phyloP scores from a whole-genome alignment of 2,113 vertebrate species.

The Neogobius melanostomus region DNA sequence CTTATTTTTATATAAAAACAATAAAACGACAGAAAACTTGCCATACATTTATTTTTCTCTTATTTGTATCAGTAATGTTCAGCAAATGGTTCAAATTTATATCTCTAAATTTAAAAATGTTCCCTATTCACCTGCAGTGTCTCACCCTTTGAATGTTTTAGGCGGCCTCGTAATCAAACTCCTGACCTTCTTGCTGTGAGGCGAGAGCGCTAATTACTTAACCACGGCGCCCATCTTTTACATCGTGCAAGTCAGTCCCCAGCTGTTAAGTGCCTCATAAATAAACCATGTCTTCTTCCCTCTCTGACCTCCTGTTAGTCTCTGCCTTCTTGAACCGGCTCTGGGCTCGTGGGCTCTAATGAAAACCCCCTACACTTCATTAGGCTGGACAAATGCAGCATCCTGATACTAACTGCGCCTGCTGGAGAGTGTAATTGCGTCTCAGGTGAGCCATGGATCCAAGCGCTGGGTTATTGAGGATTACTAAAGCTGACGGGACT shows the following conservation, averaged over 20 bases:
- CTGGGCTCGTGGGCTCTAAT: conserved; percentile 55
- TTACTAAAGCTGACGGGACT: neutral
- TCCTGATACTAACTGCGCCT: conserved; percentile 9
- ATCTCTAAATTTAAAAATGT: too few species aligned
- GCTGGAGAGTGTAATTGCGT: neutral
- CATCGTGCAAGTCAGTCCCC: neutral
- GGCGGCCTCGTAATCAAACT: too few species aligned
- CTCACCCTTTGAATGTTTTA: too few species aligned
- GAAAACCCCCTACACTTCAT: conserved; percentile 64
- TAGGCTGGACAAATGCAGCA: conserved; percentile 59
- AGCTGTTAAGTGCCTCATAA: neutral
- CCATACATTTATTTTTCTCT: too few species aligned
- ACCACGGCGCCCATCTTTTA: neutral
- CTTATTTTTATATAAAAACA: too few species aligned
- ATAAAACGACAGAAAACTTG: too few species aligned
- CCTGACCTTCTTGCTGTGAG: neutral
- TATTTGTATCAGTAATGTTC: too few species aligned
- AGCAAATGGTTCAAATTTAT: too few species aligned
- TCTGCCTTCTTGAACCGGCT: conserved; percentile 48
- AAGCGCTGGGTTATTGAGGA: neutral
- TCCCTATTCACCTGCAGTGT: too few species aligned
- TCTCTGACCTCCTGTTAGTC: conserved; percentile 44
- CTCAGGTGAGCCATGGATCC: conserved; percentile 2
- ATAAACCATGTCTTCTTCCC: neutral
- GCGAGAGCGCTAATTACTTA: neutral